Base-by-base conservation (phyloP, 2,888 invertebrate genomes). In the Hirtodrosophila duncani region DNA sequence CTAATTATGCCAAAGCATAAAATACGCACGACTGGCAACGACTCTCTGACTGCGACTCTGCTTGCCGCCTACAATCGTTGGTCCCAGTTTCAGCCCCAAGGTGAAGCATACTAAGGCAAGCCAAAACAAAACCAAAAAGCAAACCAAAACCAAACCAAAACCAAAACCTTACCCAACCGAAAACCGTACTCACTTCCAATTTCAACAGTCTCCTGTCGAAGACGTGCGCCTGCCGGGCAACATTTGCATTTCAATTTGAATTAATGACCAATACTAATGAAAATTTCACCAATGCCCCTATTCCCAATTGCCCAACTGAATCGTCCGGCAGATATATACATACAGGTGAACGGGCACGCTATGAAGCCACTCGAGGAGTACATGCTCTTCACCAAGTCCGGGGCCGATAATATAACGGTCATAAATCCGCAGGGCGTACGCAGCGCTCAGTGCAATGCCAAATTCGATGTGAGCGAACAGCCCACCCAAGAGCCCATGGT, bases 321-420 rank as follows among this genome's bases (percentile, higher is more conserved):
- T 16, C 13, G 3, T 21, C 52, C 83, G 85, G 9, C 86, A 96
- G 96, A 96, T 85, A 93, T 96, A 33, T 92, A 94, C 63, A 92
- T 96, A 53, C 92, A 94, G 87, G 92, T 96, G 52, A 95, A 95
- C 83, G 92, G 92, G 52, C 89, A 92, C 64, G 88, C 89, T 46
- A 95, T 96, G 93, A 94, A 94, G 79, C 96, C 96, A 0, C 86
- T 96, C 34, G 95, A 96, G 85, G 96, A 96, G 81, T 96, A 96
- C 85, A 95, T 96, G 95, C 87, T 95, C n/a, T 95, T 94, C 84
- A 94, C 94, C 2, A 93, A 94, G 71, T 92, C 92, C 8, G 94
- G 93, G 43, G 91, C 93, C 13, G 94, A 95, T 83, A 93, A 93
- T 65, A 94, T 96, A 13, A 92, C 94, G 49, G 95, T 94, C n/a